These are phyloP conservation scores for Cabera pusaria DNA, from an alignment of 2,888 invertebrate species.

Conservation along the genomic window DNA sequence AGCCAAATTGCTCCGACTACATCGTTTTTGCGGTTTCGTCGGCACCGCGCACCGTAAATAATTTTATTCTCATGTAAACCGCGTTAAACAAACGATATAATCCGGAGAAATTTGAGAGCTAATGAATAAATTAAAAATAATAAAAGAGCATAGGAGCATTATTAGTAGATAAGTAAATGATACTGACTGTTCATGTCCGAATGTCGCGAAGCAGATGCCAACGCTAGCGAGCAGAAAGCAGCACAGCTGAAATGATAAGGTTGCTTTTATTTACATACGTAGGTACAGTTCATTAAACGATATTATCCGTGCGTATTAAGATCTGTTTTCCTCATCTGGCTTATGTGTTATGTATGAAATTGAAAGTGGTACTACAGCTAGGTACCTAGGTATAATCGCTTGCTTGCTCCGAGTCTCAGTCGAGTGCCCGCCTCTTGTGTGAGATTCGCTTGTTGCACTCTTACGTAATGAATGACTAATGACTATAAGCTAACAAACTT, in stretches of 20 bases:
- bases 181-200: slow-evolving; percentile 81
- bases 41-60: slow-evolving; percentile 38
- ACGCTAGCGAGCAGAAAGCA: slow-evolving; percentile 71
- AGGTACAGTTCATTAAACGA: neutral
- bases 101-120: slow-evolving; percentile 32
- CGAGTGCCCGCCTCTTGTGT: slow-evolving; percentile 4
- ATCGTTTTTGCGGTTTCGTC: slow-evolving; percentile 60
- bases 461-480: slow-evolving; percentile 25
- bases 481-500: slow-evolving; percentile 4
- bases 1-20: slow-evolving; percentile 62
- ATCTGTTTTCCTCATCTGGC: slow-evolving; percentile 4
- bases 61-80: slow-evolving; percentile 27
- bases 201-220: slow-evolving; percentile 77
- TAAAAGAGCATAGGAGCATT: slow-evolving; percentile 19
- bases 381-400: slow-evolving; percentile 29
- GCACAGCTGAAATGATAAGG: slow-evolving; percentile 71
- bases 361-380: slow-evolving; percentile 41
- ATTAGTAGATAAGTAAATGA: too few species aligned
- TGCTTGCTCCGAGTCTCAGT: slow-evolving; percentile 35
- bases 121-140: too few species aligned
- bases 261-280: slow-evolving; percentile 6
- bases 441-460: neutral
- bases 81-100: slow-evolving; percentile 14
- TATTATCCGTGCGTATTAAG: slow-evolving; percentile 1
- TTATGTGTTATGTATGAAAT: slow-evolving; percentile 31